phyloP scores from a whole-genome alignment of 92 coral and sea anemone species.

The Paragorgia papillata region DNA sequence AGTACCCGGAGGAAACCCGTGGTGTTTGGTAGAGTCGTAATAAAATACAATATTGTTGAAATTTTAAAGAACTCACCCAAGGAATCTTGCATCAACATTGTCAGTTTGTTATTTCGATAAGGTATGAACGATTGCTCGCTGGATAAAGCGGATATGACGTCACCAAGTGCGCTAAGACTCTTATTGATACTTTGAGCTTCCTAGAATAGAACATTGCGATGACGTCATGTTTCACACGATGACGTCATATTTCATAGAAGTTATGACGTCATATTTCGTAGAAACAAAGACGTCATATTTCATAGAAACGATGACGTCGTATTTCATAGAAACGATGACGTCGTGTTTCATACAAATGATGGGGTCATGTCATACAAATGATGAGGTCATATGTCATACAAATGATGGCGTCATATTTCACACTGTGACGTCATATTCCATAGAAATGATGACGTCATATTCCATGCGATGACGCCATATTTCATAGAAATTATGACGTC shows the following conservation, averaged over 20 bases:
- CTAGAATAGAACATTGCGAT: slow-evolving; percentile 49
- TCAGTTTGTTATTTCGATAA: slow-evolving; percentile 91
- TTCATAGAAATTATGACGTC: too few species aligned
- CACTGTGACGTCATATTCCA: too few species aligned
- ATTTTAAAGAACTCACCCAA: slow-evolving; percentile 65
- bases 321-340: too few species aligned
- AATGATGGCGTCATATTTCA: not conserved
- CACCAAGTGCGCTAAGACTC: slow-evolving; percentile 97
- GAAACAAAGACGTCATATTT: too few species aligned
- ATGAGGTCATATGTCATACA: too few species aligned
- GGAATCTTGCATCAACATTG: slow-evolving; percentile 98
- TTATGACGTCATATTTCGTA: too few species aligned
- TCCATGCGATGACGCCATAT: not conserved
- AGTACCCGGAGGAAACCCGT: too few species aligned
- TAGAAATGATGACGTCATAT: not conserved
- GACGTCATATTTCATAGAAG: too few species aligned
- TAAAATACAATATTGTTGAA: not conserved
- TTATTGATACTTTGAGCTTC: slow-evolving; percentile 99
- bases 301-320: too few species aligned
- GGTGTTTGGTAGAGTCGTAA: too few species aligned
- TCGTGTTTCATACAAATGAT: too few species aligned
- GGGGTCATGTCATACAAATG: too few species aligned
- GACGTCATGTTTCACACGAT: not conserved
- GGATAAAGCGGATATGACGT: slow-evolving; percentile 94
- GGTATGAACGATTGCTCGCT: slow-evolving; percentile 96